phyloP scores from a whole-genome alignment of 2,797 vertebrate genomes.

The Chloroceryle amazona region DNA sequence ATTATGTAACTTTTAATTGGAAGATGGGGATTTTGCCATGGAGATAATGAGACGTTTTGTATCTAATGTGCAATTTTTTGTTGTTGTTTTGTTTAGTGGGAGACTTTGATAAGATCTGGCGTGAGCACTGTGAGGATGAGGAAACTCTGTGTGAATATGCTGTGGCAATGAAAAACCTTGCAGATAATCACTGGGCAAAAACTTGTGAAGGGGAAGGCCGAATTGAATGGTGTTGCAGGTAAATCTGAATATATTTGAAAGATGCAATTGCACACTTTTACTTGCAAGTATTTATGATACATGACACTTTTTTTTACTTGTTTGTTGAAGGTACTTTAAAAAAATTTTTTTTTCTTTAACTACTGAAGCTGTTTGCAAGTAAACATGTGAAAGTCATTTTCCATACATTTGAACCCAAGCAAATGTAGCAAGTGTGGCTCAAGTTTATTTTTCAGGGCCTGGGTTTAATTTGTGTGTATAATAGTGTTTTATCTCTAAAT shows the following conservation, averaged over 20 bases:
- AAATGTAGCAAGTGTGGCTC: background rate
- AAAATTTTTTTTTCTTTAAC: background rate
- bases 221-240: slow-evolving; percentile 99
- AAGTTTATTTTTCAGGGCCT: background rate
- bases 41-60: background rate
- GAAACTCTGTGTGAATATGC: slow-evolving; percentile 97
- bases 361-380: background rate
- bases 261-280: background rate
- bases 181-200: slow-evolving; percentile 97
- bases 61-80: slow-evolving; percentile 10
- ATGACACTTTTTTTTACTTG: too few species aligned
- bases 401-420: background rate
- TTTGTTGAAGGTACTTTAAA: background rate
- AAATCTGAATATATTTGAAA: slow-evolving; percentile 49
- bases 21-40: slow-evolving; percentile 11
- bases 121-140: slow-evolving; percentile 97
- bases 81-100: slow-evolving; percentile 87
- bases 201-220: slow-evolving; percentile 95
- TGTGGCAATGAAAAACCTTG: slow-evolving; percentile 97
- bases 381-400: background rate
- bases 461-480: background rate
- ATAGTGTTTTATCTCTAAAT: background rate
- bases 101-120: slow-evolving; percentile 99
- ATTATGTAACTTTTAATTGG: background rate
- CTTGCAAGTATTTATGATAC: background rate